Base-by-base conservation (phyloP, 2,888 invertebrate genomes). In the Portevinia maculata region DNA sequence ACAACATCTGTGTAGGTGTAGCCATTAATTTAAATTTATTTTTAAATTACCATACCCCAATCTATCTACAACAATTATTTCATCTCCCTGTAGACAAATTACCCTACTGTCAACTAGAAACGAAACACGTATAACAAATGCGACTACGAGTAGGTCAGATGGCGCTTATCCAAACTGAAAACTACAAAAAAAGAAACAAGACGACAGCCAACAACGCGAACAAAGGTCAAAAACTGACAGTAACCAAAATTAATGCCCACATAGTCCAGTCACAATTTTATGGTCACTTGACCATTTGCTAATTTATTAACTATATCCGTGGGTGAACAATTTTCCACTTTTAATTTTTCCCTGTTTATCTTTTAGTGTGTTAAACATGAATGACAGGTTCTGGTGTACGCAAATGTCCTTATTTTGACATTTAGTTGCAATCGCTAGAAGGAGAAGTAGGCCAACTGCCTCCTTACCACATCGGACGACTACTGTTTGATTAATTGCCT, bases 271-370 rank as follows among this genome's bases (percentile, higher is more conserved):
- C 84, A 85, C 85, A 85, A 83, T 85, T 85, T 86, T 86, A 86
- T 84, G 86, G 85, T 85, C 86, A 86, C 85, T 86, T 86, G 86
- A 83, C 85, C 85, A 84, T 85, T 84, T 76, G 73, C 73, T 87
- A 86, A 87, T 86, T 87, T 87, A 87, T 87, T 86, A 85, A 86
- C 85, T 85, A 79, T 86, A 85, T 86, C 85, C 86, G 85, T 86
- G 86, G 81, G 84, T 79, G 86, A 85, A 70, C 85, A 86, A 86
- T 87, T 86, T 86, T 86, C 86, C 85, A 86, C 73, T 28, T 73
- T 65, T 78, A 65, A 55, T 44, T 39, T 44, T 3, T 30, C 60
- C 28, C 9, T 39, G 6, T 52, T 28, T 17, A 11, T 24, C 37
- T 15, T 71, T 59, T 53, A 39, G 24, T 73, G 60, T 50, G 39